phyloP scores from a whole-genome alignment of 1,140 invertebrate species.

The Hermatobates lingyangjiaoensis region DNA sequence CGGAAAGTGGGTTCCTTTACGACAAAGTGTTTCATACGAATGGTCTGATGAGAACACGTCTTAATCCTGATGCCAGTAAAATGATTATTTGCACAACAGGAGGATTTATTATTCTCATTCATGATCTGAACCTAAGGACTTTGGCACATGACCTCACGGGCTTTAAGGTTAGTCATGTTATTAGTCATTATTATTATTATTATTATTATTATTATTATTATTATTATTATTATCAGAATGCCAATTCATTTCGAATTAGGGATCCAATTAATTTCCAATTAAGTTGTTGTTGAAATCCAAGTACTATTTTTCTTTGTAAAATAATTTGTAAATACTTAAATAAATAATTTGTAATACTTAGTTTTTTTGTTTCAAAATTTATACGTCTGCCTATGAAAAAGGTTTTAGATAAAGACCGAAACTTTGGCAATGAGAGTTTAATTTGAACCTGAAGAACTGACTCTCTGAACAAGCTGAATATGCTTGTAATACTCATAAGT shows the following conservation, averaged over 20 bases:
- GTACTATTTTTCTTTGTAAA: no score
- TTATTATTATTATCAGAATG: neutral
- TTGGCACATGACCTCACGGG: conserved; percentile 60
- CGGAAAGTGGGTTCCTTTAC: conserved; percentile 54
- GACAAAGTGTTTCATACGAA: conserved; percentile 65
- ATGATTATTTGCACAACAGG: conserved; percentile 78
- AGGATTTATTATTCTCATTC: conserved; percentile 76
- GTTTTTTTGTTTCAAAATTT: no score
- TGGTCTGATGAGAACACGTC: conserved; percentile 70
- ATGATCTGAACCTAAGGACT: conserved; percentile 64
- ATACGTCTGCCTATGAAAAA: no score
- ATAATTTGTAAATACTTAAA: no score
- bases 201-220: neutral
- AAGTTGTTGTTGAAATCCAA: no score
- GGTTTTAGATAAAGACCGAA: no score
- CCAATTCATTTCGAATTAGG: neutral
- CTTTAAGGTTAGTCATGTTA: conserved; percentile 44
- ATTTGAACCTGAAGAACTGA: no score
- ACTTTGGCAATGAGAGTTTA: no score
- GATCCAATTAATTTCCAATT: neutral
- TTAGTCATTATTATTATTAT: neutral
- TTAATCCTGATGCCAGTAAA: conserved; percentile 67
- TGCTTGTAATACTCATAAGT: no score
- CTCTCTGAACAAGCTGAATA: no score
- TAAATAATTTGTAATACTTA: no score